Base-by-base conservation (phyloP, 1,140 invertebrate genomes). In the Leptoteleia sp. region DNA sequence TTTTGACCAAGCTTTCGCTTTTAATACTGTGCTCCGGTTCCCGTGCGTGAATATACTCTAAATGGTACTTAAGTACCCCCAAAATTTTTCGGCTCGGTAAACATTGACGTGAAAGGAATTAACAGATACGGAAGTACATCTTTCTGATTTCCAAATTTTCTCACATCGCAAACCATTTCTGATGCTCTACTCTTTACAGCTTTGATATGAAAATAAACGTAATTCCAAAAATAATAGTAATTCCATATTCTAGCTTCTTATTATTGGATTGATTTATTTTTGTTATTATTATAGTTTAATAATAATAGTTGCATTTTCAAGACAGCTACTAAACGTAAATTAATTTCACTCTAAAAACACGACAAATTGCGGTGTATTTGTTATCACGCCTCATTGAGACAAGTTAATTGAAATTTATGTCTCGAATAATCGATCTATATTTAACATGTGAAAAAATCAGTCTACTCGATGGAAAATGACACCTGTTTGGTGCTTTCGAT, bases 51-150 rank as follows among this genome's bases (percentile, higher is more conserved):
- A 57, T 48, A 33, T 48, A 73, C 70, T 73, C 8, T 40, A 72
- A 72, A 62, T 64, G 57, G 33, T 40, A 47, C 31, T 55, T 64
- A 72, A 72, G 40, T 54, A 6, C 22, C 4, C 6, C 0, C 48
- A 11, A 5, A 55, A 64, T 55, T 31, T 48, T 64, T 64, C 13
- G 5, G n/a, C 25, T 38, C 16, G 7, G 25, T 5, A 33, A 62
- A 55, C 47, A 64, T 7, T 22, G 9, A 11, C 12, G 13, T 16
- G 16, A 55, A 55, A 55, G 38, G 25, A 25, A 64, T 72, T 64
- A 64, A 33, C 11, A 25, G 0, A 64, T 48, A 64, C 57, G 68
- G 57, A 72, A 72, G 48, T 57, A 72, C 62, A 64, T 52, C 27
- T 67, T 37, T 12, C 19, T 22, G n/a, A 50, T 35, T 59, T 33